Evolutionary conservation across 35 echinoderm and acorn worm genomes (phyloP).

Genomic region (Chiridota heheva): DNA sequence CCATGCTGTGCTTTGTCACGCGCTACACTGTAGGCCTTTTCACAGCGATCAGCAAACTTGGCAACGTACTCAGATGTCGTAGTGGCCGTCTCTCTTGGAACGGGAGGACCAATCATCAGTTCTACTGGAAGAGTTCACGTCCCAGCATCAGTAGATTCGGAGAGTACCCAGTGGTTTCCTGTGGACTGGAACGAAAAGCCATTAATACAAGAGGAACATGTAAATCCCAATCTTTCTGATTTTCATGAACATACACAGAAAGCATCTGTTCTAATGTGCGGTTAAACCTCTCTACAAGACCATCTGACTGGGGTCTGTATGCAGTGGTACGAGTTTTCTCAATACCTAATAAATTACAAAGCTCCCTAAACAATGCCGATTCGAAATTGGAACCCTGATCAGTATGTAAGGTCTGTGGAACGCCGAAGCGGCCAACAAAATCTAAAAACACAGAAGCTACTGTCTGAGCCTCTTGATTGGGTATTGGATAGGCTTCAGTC

Average conservation of each 20-base stretch:
- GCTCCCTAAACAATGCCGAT: constrained; percentile 21
- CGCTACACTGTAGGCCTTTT: constrained; percentile 1
- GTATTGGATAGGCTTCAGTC: constrained; percentile 49
- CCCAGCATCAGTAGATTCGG: constrained; percentile 59
- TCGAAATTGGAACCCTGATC: constrained; percentile 60
- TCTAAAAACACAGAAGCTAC: constrained; percentile 28
- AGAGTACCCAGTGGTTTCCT: constrained; percentile 26
- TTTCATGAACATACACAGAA: constrained; percentile 8
- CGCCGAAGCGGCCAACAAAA: constrained; percentile 16
- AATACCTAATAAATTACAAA: constrained; percentile 40
- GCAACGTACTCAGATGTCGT: too few relatives aligned
- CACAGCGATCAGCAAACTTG: constrained; percentile 20
- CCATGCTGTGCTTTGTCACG: not conserved
- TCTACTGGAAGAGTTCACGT: constrained; percentile 33
- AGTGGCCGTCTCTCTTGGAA: not conserved
- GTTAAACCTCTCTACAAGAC: constrained; percentile 47
- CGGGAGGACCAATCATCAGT: constrained; percentile 36
- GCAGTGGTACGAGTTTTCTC: constrained; percentile 30
- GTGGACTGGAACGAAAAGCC: constrained; percentile 52
- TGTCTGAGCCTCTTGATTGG: constrained; percentile 50
- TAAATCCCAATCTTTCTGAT: constrained; percentile 56
- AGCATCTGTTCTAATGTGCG: constrained; percentile 34
- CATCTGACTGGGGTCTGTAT: constrained; percentile 34
- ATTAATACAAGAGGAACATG: constrained; percentile 48
- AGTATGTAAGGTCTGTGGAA: constrained; percentile 35